Conservation (phyloP, 2,113 vertebrate genomes). For the Entomyzon cyanotis region DNA sequence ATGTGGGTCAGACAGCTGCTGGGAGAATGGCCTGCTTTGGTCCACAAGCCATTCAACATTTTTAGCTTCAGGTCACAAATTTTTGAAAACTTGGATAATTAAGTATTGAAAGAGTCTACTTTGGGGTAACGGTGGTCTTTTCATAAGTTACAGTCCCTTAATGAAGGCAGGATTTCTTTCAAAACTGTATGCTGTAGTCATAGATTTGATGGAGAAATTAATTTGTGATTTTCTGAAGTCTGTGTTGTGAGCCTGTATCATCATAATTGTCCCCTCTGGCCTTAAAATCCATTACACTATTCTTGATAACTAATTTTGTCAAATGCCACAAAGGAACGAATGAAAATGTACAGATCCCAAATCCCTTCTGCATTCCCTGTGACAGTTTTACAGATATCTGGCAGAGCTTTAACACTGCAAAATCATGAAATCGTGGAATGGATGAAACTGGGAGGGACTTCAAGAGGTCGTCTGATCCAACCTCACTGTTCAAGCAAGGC, state of each 20-base stretch:
- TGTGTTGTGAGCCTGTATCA: neutral
- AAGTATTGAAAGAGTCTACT: neutral
- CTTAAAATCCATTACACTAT: neutral
- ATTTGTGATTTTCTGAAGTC: neutral
- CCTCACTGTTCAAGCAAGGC: neutral
- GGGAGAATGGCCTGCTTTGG: neutral
- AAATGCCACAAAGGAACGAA: neutral
- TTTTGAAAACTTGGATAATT: neutral
- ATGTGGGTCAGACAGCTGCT: fast-evolving
- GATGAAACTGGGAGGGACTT: neutral
- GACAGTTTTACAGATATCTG: neutral
- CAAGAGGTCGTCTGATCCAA: neutral
- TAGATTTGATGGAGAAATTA: neutral
- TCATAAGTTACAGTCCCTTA: neutral
- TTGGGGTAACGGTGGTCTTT: neutral
- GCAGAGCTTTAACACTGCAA: neutral
- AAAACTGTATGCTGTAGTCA: neutral
- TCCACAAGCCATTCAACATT: neutral
- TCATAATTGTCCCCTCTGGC: neutral
- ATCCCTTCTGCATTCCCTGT: neutral
- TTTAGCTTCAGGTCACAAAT: neutral
- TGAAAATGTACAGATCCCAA: neutral
- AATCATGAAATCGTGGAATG: neutral
- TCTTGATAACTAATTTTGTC: neutral
- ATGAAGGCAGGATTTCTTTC: neutral